Base-by-base conservation (phyloP, 2,113 vertebrate genomes). In the Oreocharis arfaki region DNA sequence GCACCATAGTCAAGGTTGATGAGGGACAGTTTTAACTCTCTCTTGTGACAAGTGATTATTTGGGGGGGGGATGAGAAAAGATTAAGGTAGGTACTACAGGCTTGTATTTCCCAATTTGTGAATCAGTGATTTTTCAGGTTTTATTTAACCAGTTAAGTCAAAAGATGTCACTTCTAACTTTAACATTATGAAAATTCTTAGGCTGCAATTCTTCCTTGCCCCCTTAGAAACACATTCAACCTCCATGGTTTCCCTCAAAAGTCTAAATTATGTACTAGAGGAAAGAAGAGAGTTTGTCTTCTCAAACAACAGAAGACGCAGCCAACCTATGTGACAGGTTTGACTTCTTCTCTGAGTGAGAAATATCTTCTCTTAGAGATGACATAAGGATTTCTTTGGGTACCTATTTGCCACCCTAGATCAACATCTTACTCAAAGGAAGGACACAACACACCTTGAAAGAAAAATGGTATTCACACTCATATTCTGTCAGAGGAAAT, bases 11-110 rank as follows among this genome's bases (percentile, higher is more conserved):
- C 68, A 65, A 79, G 16, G 24, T 2, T 27, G 39, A 53, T 8
- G 10, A 53, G 13, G 15, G 24, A n/a, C 15, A 32, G 8, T 28
- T 56, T 61, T 23, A 49, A 11, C 7, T 46, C 23, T 53, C 41
- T 41, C 47, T 47, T 7, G 10, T 37, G 11, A 53, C 6, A 81
- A 63, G 1, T 7, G 1, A 44, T 49, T 24, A n/a, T 11, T 4
- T 10, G 3, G 6, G 7, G 10, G 2, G 11, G 2, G 0, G 1
- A 9, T 3, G 5, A 59, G 30, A 61, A 74, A 82, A 49, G 26
- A 75, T 8, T 26, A 65, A 30, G 23, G 56, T 33, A 53, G 11
- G 11, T 44, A 55, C 12, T 37, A 50, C 16, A 56, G 26, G 14
- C 5, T 68, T 64, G 2, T 52, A 52, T 73, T 68, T 86, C 44